Evolutionary conservation across 2,797 vertebrate genomes (phyloP).

Genomic region (Propithecus perrieri): DNA sequence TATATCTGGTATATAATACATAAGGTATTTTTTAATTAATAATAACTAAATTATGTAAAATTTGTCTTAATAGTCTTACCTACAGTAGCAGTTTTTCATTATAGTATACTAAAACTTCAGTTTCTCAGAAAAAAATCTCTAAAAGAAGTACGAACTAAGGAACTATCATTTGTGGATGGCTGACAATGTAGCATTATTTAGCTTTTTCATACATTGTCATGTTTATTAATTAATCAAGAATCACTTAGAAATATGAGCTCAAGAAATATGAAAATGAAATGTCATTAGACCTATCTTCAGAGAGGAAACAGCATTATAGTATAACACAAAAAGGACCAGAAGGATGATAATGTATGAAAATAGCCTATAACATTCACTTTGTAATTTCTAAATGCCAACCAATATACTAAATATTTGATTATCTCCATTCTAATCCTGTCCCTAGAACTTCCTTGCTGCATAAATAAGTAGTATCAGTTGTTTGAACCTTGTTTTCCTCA

Average conservation of each 20-base stretch:
- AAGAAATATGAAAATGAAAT: conserved; percentile 31
- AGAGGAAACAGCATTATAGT: neutral
- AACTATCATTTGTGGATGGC: neutral
- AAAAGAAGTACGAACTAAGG: neutral
- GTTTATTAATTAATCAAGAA: conserved; percentile 33
- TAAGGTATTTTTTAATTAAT: conserved; percentile 15
- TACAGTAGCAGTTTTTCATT: conserved; percentile 20
- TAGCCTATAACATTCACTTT: neutral
- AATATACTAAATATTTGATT: neutral
- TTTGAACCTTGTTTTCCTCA: neutral
- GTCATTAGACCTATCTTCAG: neutral
- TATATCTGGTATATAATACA: neutral
- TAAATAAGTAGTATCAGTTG: neutral
- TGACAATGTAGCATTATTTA: neutral
- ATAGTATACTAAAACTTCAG: neutral
- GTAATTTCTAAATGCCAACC: conserved; percentile 16
- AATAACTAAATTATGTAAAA: conserved; percentile 40
- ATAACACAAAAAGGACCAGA: neutral
- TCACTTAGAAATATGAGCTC: neutral
- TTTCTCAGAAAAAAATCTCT: neutral
- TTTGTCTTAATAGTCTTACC: conserved; percentile 6
- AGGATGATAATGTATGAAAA: neutral
- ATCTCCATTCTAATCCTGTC: neutral
- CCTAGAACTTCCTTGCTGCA: neutral
- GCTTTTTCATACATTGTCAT: neutral